Conservation (phyloP, 2,797 vertebrate genomes). For the Falco peregrinus region DNA sequence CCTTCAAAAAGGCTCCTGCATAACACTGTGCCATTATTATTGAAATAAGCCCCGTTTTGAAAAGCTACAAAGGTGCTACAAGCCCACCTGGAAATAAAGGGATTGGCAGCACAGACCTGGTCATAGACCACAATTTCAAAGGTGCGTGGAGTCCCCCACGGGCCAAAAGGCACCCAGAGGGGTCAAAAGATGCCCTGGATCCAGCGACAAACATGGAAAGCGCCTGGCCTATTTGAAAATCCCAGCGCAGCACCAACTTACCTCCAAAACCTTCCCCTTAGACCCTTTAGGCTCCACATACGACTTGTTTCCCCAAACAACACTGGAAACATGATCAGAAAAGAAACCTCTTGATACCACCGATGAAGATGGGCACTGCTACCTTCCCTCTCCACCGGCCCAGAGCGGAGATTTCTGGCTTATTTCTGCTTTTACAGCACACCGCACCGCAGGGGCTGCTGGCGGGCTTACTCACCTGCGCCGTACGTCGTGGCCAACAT, state of each 20-base stretch:
- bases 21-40: accelerated
- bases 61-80: background rate
- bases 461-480: conserved; percentile 77
- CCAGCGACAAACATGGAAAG: background rate
- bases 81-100: background rate
- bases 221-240: background rate
- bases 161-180: background rate
- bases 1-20: background rate
- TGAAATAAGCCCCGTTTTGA: background rate
- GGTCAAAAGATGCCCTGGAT: background rate
- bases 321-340: background rate
- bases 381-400: background rate
- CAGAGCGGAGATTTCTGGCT: accelerated
- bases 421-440: background rate
- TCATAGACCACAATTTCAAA: background rate
- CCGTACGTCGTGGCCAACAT: conserved; percentile 83
- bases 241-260: background rate
- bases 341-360: background rate
- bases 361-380: accelerated
- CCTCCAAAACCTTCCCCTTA: background rate
- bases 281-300: background rate
- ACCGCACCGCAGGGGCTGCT: background rate
- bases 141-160: background rate
- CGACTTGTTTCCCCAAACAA: background rate
- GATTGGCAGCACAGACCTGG: background rate